Evolutionary conservation across 2,888 invertebrate genomes (phyloP).

Genomic region (Eledona agricola): DNA sequence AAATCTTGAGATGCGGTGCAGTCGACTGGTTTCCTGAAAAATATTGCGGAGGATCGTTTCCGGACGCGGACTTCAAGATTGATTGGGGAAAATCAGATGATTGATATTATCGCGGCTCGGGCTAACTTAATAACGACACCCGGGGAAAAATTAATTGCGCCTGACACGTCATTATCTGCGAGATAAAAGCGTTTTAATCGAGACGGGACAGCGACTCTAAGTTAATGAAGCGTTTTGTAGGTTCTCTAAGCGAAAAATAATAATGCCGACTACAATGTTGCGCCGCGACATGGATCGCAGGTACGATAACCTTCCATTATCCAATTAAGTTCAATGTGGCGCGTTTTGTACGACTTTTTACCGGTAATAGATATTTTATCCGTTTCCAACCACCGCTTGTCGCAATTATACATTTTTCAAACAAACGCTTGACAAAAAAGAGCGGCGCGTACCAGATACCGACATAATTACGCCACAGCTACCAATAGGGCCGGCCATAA

Average conservation of each 20-base stretch:
- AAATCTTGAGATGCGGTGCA: no score
- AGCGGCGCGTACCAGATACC: constrained; percentile 14
- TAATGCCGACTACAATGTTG: constrained; percentile 1
- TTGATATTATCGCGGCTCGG: constrained; percentile 13
- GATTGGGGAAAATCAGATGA: constrained; percentile 22
- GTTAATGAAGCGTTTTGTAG: constrained; percentile 13
- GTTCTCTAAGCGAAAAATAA: constrained; percentile 17
- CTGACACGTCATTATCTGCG: constrained; percentile 18
- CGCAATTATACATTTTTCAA: constrained; percentile 13
- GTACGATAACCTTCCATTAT: constrained; percentile 23
- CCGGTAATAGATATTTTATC: constrained; percentile 20
- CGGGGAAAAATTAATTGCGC: constrained; percentile 20
- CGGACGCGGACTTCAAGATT: constrained; percentile 12
- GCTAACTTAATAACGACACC: constrained; percentile 18
- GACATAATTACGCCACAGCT: constrained; percentile 12
- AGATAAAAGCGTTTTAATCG: constrained; percentile 17
- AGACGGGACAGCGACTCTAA: constrained; percentile 9
- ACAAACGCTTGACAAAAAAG: constrained; percentile 5
- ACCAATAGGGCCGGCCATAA: constrained; percentile 7
- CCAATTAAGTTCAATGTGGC: constrained; percentile 15
- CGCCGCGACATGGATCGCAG: constrained; percentile 14
- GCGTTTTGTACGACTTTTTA: constrained; percentile 10
- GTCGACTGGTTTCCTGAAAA: constrained; percentile 1
- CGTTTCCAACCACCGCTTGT: constrained; percentile 3
- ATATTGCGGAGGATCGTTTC: constrained; percentile 8